Base-by-base conservation (phyloP, 2,113 vertebrate genomes). In the Oreochromis aureus region DNA sequence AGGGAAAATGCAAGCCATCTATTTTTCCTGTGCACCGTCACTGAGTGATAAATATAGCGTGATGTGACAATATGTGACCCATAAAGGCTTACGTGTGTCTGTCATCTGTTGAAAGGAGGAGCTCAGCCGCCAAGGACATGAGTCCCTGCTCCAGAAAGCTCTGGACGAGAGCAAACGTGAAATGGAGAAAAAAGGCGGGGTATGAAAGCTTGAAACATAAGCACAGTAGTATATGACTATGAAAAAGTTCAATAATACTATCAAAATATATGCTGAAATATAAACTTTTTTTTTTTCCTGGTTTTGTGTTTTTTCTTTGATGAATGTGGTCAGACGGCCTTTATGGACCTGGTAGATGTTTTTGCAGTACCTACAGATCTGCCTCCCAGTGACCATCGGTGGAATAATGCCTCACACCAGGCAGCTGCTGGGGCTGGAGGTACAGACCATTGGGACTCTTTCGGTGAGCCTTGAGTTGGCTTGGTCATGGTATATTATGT, bases 341-440 rank as follows among this genome's bases (percentile, higher is more conserved):
- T 98, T 94, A 94, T 98, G 97, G 98, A 99, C 92, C 96, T 99
- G 90, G 97, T 97, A 51, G 98, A 99, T 93, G 96, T 99, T 95
- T 99, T 99, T 2, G 95, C 96, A 55, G 95, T 97, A 2, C 94
- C 89, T 0, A 71, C 95, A 39, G 96, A 95, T 58, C 87, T 44
- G 6, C 95, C 97, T 24, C 90, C 82, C 16, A 82, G 82, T 83
- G 89, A 88, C 59, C 87, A 66, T 7, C 83, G 22, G 32, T 96
- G 97, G 96, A 94, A 89, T 71, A 93, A 91, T 16, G 22, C 30
- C 7, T 66, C 87, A 41, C 86, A 82, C 19, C 90, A 86, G 82
- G 86, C 93, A 34, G 88, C 89, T 41, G 92, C 93, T 82, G 78
- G 36, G 7, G 61, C 48, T 6, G 55, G 69, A 2, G 90, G 71